A percentile compares a stretch with the other conserved stretches of the same genome.
Conservation (phyloP, 2,888 invertebrate species). For the Exephanes ischioxanthus region DNA sequence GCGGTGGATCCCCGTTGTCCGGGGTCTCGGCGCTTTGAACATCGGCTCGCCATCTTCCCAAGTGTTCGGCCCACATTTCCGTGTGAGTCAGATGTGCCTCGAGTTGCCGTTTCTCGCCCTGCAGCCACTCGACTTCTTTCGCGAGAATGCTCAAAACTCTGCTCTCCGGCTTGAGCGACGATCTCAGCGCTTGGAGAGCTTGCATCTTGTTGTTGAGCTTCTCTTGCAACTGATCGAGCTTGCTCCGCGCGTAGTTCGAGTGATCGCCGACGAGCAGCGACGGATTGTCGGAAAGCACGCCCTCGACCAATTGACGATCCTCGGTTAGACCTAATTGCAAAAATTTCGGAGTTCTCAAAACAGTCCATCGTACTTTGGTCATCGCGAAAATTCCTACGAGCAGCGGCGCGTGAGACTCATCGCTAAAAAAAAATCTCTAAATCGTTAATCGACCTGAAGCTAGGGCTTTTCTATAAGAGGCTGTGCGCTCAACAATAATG, state of each 20-base stretch:
- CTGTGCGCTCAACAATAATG: constrained; percentile 34
- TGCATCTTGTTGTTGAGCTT: constrained; percentile 93
- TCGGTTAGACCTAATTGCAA: constrained; percentile 76
- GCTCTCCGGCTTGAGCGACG: constrained; percentile 93
- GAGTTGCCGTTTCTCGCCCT: constrained; percentile 92
- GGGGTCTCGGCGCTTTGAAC: constrained; percentile 92
- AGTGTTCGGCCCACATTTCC: constrained; percentile 95
- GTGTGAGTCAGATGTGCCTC: constrained; percentile 95
- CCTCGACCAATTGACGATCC: constrained; percentile 78
- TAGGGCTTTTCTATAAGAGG: constrained; percentile 41
- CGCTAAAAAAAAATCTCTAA: constrained; percentile 20
- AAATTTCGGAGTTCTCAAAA: background rate
- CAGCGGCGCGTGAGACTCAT: background rate
- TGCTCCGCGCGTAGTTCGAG: constrained; percentile 92
- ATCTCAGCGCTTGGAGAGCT: constrained; percentile 93
- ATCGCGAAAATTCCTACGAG: constrained; percentile 13
- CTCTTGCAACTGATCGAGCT: constrained; percentile 93
- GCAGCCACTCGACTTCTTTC: constrained; percentile 93
- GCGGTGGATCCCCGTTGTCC: constrained; percentile 89
- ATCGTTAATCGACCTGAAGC: constrained; percentile 38
- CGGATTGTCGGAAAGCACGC: constrained; percentile 78
- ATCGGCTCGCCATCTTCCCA: constrained; percentile 94
- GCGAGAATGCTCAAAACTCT: constrained; percentile 92
- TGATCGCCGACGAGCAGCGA: constrained; percentile 91
- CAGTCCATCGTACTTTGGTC: background rate